Percentiles rank a stretch among this genome's conserved stretches.
Evolutionary conservation across 1,140 invertebrate genomes (phyloP).

Genomic region (Drosophila athabasca): DNA sequence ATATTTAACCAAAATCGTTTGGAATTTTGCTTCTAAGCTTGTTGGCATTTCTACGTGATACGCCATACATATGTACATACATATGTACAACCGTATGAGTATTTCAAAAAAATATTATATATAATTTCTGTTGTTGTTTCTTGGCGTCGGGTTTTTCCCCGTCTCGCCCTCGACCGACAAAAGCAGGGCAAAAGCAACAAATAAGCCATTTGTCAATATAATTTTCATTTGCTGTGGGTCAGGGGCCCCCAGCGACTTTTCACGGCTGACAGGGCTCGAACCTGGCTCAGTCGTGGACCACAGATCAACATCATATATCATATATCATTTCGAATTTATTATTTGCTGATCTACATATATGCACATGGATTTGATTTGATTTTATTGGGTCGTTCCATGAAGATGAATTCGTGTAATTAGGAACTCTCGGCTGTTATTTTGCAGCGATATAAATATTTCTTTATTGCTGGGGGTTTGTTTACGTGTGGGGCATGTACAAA

Average conservation of each 20-base stretch:
- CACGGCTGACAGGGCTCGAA: conserved; percentile 4
- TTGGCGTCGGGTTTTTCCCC: no score
- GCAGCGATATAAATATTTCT: conserved; percentile 52
- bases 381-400: conserved; percentile 43
- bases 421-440: conserved; percentile 49
- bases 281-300: conserved; percentile 23
- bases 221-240: conserved; percentile 49
- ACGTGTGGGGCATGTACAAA: conserved; percentile 57
- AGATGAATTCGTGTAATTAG: conserved; percentile 67
- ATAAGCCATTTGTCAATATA: conserved; percentile 77
- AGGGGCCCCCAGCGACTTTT: conserved; percentile 9
- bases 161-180: conserved; percentile 12
- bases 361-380: conserved; percentile 56
- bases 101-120: conserved; percentile 39
- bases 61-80: no score
- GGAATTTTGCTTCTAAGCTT: conserved; percentile 38
- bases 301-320: conserved; percentile 27
- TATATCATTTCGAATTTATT: conserved; percentile 39
- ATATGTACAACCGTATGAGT: conserved; percentile 8
- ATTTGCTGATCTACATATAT: conserved; percentile 39
- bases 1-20: conserved; percentile 63
- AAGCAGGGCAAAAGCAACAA: conserved; percentile 35
- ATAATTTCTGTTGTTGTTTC: conserved; percentile 33
- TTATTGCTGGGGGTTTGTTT: conserved; percentile 61
- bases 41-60: conserved; percentile 35